These are phyloP conservation scores for Drosophila sp. DNA, from an alignment of 1,140 invertebrate species.

Conservation along the genomic window DNA sequence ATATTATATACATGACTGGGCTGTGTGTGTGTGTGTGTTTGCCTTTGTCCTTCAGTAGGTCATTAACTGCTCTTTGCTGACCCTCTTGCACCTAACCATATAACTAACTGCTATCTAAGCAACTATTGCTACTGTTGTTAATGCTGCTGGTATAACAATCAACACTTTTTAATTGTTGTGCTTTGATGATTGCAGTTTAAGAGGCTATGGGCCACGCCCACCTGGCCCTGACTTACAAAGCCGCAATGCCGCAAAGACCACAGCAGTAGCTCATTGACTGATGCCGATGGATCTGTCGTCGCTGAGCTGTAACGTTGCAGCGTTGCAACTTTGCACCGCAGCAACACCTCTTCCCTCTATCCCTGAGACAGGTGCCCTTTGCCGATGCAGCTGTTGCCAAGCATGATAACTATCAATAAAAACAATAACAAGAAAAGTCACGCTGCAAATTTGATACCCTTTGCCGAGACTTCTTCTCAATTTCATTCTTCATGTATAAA, in stretches of 20 bases:
- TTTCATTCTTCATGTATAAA: too few relatives aligned
- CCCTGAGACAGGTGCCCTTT: conserved; percentile 3
- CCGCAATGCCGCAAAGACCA: conserved; percentile 62
- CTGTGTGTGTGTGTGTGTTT: not conserved
- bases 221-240: conserved; percentile 66
- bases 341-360: not conserved
- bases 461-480: too few relatives aligned
- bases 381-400: conserved; percentile 10
- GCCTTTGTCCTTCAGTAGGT: conserved; percentile 21
- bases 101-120: not conserved
- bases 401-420: conserved; percentile 19
- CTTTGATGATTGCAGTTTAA: conserved; percentile 16
- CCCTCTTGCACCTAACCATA: not conserved
- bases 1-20: too few relatives aligned
- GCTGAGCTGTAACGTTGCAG: conserved; percentile 46
- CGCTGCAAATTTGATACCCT: too few relatives aligned
- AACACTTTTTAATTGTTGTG: conserved; percentile 40
- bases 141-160: conserved; percentile 25
- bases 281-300: conserved; percentile 14
- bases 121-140: conserved; percentile 13
- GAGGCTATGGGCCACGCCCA: conserved; percentile 41
- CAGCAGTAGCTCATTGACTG: conserved; percentile 34
- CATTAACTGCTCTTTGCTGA: not conserved
- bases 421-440: conserved; percentile 9
- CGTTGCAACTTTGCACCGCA: too few relatives aligned